phyloP scores from a whole-genome alignment of 2,113 vertebrate genomes.

The Coracopsis vasa region DNA sequence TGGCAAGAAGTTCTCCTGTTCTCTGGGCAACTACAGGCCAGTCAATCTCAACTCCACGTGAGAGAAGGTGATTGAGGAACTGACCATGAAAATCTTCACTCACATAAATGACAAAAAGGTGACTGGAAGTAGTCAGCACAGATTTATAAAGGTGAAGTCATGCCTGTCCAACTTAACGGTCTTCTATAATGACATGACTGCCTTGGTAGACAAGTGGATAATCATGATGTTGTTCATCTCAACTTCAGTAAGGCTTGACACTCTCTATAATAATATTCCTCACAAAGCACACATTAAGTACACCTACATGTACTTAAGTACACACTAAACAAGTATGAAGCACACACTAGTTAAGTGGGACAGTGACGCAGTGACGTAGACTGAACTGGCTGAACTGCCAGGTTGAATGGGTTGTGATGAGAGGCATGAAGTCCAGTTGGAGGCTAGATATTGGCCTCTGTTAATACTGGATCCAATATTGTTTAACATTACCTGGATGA shows the following conservation, averaged over 20 bases:
- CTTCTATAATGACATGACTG: not conserved
- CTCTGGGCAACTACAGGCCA: not conserved
- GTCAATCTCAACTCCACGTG: not conserved
- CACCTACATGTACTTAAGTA: not conserved
- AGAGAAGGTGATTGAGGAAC: not conserved
- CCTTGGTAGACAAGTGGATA: not conserved
- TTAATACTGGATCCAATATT: no score
- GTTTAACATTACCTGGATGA: no score
- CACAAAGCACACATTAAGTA: not conserved
- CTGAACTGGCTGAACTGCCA: not conserved
- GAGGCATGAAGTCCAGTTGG: no score
- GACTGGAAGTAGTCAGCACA: not conserved
- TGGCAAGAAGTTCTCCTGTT: not conserved
- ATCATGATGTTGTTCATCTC: not conserved
- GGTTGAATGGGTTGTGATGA: not conserved
- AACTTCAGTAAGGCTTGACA: not conserved
- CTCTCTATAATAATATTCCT: not conserved
- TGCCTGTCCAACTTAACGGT: not conserved
- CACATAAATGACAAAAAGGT: not conserved
- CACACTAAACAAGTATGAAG: not conserved
- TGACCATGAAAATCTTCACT: not conserved
- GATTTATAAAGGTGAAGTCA: not conserved
- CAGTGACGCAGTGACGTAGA: accelerated
- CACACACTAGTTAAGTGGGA: not conserved
- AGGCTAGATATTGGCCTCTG: not conserved